Evolutionary conservation across 2,113 vertebrate genomes (phyloP).

Genomic region (Coturnix japonica): DNA sequence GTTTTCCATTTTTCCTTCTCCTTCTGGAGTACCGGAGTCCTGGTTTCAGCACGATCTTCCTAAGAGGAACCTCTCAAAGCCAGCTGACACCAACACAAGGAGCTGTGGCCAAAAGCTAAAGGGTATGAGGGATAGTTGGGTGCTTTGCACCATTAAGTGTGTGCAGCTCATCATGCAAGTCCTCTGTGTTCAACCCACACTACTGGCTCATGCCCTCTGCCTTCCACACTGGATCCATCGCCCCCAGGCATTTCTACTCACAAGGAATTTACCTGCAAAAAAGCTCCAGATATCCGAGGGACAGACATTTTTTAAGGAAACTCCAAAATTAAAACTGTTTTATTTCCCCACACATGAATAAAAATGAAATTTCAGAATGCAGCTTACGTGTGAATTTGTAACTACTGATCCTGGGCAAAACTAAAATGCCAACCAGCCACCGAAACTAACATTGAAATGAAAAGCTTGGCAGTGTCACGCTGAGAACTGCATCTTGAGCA

Average conservation of each 20-base stretch:
- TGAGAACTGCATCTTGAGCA: not conserved
- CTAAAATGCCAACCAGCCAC: not conserved
- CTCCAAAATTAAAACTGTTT: not conserved
- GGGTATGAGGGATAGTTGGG: not conserved
- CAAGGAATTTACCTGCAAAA: not conserved
- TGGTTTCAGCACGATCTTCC: fast-evolving
- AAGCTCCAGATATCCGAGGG: not conserved
- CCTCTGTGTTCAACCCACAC: not conserved
- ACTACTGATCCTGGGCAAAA: not conserved
- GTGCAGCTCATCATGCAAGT: not conserved
- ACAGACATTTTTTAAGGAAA: not conserved
- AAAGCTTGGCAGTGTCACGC: not conserved
- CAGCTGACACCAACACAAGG: fast-evolving
- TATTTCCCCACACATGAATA: not conserved
- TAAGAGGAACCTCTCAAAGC: not conserved
- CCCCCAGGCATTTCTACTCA: not conserved
- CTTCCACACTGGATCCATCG: not conserved
- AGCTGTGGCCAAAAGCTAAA: not conserved
- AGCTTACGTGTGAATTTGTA: fast-evolving
- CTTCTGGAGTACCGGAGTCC: not conserved
- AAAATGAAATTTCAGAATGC: not conserved
- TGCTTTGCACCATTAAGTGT: fast-evolving
- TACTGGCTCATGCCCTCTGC: fast-evolving
- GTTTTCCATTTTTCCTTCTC: not conserved
- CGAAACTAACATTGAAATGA: not conserved